Percentiles rank a stretch among this genome's conserved stretches.
Conservation (phyloP, 2,797 vertebrate genomes). For the Enteromius viviparus region DNA sequence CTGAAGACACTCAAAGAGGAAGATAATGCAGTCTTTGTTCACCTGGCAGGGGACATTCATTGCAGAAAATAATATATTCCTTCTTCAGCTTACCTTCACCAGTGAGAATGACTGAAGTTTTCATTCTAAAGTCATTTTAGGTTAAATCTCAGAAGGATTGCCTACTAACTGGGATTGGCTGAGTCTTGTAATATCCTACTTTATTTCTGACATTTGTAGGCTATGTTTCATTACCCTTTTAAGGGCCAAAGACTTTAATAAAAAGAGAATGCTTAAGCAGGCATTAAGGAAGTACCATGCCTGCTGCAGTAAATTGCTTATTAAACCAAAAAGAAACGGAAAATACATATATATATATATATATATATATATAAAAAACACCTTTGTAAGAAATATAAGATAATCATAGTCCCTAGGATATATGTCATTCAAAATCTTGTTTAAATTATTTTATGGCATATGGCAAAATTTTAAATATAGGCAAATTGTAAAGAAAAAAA, state of each 20-base stretch:
- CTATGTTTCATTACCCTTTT: neutral
- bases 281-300: neutral
- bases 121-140: neutral
- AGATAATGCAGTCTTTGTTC: conserved; percentile 10
- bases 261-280: neutral
- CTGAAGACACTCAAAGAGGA: conserved; percentile 5
- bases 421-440: neutral
- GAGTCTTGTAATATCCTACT: neutral
- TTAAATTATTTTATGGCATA: neutral
- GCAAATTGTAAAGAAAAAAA: neutral
- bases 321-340: neutral
- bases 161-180: neutral
- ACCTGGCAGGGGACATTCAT: neutral
- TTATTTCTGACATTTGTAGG: neutral
- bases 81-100: neutral
- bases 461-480: neutral
- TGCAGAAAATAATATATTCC: neutral
- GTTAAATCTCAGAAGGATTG: neutral
- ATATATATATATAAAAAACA: neutral
- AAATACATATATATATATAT: neutral
- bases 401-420: neutral
- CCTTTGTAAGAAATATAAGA: neutral
- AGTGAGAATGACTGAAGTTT: neutral
- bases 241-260: neutral
- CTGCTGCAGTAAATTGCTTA: neutral